Conservation (phyloP, 2,797 vertebrate genomes). For the Lacerta viridis region DNA sequence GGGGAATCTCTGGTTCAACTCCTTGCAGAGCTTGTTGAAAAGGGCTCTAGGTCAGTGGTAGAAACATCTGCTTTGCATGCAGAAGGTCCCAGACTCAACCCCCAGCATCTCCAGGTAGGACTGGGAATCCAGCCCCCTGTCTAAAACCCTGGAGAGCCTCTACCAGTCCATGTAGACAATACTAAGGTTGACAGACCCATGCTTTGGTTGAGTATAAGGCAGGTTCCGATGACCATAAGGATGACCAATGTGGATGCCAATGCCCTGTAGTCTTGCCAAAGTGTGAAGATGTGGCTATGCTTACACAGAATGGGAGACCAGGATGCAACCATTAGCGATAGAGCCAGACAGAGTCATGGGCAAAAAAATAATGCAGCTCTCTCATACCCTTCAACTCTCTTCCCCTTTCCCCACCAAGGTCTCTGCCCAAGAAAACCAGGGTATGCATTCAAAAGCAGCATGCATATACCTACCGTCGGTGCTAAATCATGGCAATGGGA, state of each 20-base stretch:
- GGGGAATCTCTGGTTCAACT: not conserved
- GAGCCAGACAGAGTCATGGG: not conserved
- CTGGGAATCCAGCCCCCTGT: too few relatives aligned
- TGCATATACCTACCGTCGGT: constrained; percentile 86
- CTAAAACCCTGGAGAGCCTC: too few relatives aligned
- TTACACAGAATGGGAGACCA: not conserved
- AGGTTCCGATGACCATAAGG: not conserved
- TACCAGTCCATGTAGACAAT: too few relatives aligned
- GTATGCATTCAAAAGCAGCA: not conserved
- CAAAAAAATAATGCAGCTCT: not conserved
- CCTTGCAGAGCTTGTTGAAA: not conserved
- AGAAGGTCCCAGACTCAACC: too few relatives aligned
- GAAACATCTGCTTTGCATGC: too few relatives aligned
- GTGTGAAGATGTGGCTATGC: not conserved
- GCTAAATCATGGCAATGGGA: constrained; percentile 97
- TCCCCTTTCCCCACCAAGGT: not conserved
- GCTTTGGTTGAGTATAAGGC: too few relatives aligned
- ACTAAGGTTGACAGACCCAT: too few relatives aligned
- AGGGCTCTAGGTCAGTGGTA: too few relatives aligned
- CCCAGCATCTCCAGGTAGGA: too few relatives aligned
- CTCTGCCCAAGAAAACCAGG: not conserved
- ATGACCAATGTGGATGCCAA: not conserved
- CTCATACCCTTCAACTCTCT: not conserved
- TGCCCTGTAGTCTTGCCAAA: not conserved
- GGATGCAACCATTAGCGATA: not conserved